phyloP scores from a whole-genome alignment of 1,140 invertebrate species.

The Chelonus insularis region DNA sequence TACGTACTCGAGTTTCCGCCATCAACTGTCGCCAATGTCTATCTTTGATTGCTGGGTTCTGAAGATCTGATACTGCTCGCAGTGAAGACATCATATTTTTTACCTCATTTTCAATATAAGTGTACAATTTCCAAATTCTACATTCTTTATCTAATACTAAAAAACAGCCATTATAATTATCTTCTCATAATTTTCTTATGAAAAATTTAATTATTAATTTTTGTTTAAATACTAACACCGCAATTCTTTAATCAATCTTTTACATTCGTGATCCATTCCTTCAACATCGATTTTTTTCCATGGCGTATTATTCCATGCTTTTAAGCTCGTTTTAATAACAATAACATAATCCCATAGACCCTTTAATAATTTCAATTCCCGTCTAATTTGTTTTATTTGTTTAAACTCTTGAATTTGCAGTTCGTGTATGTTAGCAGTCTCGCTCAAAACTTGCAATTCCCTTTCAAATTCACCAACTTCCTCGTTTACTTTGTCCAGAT shows the following conservation, averaged over 20 bases:
- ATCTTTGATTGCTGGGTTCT: constrained; percentile 90
- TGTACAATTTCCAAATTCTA: constrained; percentile 77
- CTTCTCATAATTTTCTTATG: too few relatives aligned
- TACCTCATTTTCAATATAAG: constrained; percentile 71
- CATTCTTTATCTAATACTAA: constrained; percentile 83
- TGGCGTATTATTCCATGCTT: constrained; percentile 89
- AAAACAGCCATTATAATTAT: too few relatives aligned
- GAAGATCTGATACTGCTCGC: constrained; percentile 87
- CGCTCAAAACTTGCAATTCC: constrained; percentile 69
- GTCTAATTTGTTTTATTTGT: constrained; percentile 72
- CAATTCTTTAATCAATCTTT: constrained; percentile 85
- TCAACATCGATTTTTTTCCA: constrained; percentile 95
- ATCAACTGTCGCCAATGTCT: constrained; percentile 93
- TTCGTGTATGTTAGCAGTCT: constrained; percentile 83
- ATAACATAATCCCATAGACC: constrained; percentile 88
- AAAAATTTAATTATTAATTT: background rate
- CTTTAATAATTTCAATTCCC: constrained; percentile 79
- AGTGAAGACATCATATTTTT: constrained; percentile 87
- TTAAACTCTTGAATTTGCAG: constrained; percentile 82
- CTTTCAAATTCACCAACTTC: constrained; percentile 72
- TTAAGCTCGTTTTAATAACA: constrained; percentile 78
- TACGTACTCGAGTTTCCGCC: constrained; percentile 79
- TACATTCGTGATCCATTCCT: constrained; percentile 91
- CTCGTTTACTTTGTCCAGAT: constrained; percentile 74
- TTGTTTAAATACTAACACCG: constrained; percentile 56